These are phyloP conservation scores for Ricordea florida DNA, from an alignment of 92 coral and sea anemone genomes.

Conservation along the genomic window DNA sequence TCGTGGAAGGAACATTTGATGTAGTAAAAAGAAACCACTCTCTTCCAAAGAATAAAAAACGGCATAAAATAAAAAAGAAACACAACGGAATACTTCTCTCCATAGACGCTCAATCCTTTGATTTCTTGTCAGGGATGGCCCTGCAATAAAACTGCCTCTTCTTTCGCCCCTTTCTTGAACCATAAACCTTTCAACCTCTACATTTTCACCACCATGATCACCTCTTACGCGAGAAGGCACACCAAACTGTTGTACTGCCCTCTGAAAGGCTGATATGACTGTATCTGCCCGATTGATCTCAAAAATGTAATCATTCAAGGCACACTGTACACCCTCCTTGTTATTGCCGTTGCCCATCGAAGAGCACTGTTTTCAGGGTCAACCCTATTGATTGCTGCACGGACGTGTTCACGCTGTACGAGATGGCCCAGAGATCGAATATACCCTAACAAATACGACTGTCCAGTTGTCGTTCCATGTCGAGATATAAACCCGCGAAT, in stretches of 20 bases:
- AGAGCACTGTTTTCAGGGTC: constrained; percentile 58
- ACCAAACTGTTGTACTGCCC: no score
- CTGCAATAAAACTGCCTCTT: constrained; percentile 38
- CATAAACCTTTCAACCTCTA: constrained; percentile 10
- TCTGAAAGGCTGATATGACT: no score
- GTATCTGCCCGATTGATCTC: no score
- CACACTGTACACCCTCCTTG: constrained; percentile 45
- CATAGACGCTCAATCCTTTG: constrained; percentile 22
- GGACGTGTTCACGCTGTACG: constrained; percentile 39
- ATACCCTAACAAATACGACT: constrained; percentile 46
- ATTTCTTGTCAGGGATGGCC: constrained; percentile 36
- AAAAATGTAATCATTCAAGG: no score
- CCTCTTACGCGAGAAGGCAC: no score
- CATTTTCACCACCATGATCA: constrained; percentile 31
- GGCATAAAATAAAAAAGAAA: not conserved
- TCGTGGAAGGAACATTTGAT: no score
- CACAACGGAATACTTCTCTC: constrained; percentile 34
- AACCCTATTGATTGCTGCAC: constrained; percentile 39
- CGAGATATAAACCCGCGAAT: constrained; percentile 17
- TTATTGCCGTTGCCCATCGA: constrained; percentile 48
- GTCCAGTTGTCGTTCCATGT: constrained; percentile 44
- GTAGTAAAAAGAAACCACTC: no score
- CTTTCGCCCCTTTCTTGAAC: constrained; percentile 13
- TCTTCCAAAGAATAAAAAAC: not conserved
- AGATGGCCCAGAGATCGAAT: constrained; percentile 49